A percentile compares a stretch with the other conserved stretches of the same genome.
phyloP scores from a whole-genome alignment of 2,113 vertebrate genomes.

The Psophia crepitans region DNA sequence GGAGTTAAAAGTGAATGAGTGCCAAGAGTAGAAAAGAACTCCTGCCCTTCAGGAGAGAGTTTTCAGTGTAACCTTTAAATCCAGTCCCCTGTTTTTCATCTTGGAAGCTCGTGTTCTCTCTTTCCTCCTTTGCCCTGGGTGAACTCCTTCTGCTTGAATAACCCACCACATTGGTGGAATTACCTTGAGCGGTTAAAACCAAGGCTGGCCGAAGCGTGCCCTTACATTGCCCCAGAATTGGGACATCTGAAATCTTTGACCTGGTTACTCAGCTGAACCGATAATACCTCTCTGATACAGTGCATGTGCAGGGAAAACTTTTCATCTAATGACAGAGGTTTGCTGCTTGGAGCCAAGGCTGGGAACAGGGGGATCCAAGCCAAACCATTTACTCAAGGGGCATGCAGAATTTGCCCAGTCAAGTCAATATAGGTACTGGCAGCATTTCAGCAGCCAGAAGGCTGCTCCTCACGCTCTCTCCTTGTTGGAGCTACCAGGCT shows the following conservation, averaged over 20 bases:
- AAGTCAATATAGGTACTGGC: conserved; percentile 12
- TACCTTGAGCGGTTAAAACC: neutral
- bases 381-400: conserved; percentile 28
- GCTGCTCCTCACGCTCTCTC: neutral
- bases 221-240: neutral
- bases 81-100: neutral
- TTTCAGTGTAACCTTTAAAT: conserved; percentile 6
- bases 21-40: conserved; percentile 33
- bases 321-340: neutral
- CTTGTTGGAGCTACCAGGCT: neutral
- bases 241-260: neutral
- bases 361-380: neutral
- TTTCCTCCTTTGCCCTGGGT: neutral
- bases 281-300: conserved; percentile 24
- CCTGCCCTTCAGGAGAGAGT: conserved; percentile 5
- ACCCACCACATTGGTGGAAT: neutral
- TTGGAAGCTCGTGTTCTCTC: neutral
- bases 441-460: neutral
- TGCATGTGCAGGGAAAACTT: neutral
- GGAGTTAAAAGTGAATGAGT: conserved; percentile 33
- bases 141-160: conserved; percentile 22
- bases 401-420: conserved; percentile 36
- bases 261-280: neutral
- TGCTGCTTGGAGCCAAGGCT: conserved; percentile 5
- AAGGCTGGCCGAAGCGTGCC: neutral